Percentiles rank a stretch among this genome's conserved stretches.
These are phyloP conservation scores for Hyaena hyaena DNA, from an alignment of 2,113 vertebrate genomes.

Conservation along the genomic window DNA sequence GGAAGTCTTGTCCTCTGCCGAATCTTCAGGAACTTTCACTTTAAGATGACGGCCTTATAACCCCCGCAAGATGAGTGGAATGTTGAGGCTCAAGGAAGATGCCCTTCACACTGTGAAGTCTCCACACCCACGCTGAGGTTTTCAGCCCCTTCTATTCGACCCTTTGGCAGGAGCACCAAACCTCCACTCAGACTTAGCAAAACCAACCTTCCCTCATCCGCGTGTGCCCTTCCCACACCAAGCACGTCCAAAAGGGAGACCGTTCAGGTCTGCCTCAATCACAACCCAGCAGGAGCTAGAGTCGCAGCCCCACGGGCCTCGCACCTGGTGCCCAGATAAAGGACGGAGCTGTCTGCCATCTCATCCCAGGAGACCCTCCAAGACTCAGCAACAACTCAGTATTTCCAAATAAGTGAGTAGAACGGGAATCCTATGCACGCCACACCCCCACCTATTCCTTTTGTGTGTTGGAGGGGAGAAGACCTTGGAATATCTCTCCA, in stretches of 20 bases:
- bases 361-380: neutral
- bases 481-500: neutral
- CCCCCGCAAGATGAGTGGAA: neutral
- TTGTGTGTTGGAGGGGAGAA: neutral
- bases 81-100: neutral
- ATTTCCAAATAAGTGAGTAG: neutral
- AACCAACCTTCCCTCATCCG: neutral
- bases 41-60: neutral
- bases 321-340: neutral
- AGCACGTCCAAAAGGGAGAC: neutral
- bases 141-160: too few species aligned
- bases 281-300: neutral
- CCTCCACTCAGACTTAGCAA: neutral
- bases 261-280: neutral
- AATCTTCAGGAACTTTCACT: neutral
- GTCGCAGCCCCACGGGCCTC: neutral
- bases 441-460: neutral
- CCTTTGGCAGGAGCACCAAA: neutral
- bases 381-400: neutral
- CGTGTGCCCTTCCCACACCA: accelerated
- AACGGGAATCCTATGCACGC: neutral
- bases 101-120: neutral
- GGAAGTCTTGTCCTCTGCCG: neutral
- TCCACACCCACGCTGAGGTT: too few species aligned
- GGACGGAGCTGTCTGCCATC: neutral